Evolutionary conservation across 2,888 invertebrate species (phyloP), one percentile per base, ranked within the genome.

Genomic region (Pollenia angustigena): DNA sequence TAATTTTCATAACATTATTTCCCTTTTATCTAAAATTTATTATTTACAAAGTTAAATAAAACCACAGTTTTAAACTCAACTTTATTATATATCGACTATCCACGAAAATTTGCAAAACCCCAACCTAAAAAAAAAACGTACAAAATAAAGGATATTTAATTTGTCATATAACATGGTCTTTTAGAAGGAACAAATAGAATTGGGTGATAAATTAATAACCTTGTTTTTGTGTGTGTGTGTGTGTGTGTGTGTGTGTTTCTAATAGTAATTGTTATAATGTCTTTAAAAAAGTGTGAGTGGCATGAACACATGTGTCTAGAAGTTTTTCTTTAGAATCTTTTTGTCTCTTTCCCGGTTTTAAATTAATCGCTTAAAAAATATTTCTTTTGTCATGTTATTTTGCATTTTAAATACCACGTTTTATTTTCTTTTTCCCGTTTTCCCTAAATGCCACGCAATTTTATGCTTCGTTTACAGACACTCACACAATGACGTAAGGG

Each of bases 371-470:
- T 56, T n/a, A 18, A 40, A 58, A 68, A 16, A 32, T 64, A 42
- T 62, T 4, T 16, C 12, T 60, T 42, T 69, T 58, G 32, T 23
- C 18, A 14, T 78, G 10, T 50, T 58, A 68, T 60, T 62, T 68
- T 32, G 42, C 50, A 62, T 62, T 12, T 50, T 62, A 40, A 48
- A 60, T 68, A n/a, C 18, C 18, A 23, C 60, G 69, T 44, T 69
- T 58, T 60, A 50, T 68, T n/a, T 69, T 74, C 44, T 68, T 68
- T 74, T 72, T 72, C 58, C 32, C 46, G 44, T 79, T 66, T 64
- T 84, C 79, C 80, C 79, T 54, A 85, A 80, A 62, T 56, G 68
- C 52, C 68, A 68, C 46, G 60, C 79, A 84, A 84, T 84, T 84
- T 84, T 68, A 72, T 74, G 84, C 84, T 84, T 79, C 68, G 79